These are phyloP conservation scores for Ecdyonurus torrentis DNA, from an alignment of 2,888 invertebrate species.

Conservation along the genomic window DNA sequence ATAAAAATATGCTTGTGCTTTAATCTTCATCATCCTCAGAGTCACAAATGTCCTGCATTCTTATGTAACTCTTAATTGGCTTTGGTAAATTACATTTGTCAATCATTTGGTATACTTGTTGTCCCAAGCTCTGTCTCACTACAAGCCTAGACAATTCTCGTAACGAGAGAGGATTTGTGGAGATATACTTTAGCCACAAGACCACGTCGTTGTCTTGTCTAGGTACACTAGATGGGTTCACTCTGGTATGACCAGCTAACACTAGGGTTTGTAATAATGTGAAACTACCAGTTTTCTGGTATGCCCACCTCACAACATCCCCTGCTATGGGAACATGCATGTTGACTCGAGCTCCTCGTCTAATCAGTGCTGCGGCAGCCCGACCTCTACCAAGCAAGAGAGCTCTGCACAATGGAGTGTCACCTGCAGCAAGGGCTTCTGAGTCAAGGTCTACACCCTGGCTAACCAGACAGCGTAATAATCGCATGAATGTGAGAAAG, in stretches of 20 bases:
- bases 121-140: not conserved
- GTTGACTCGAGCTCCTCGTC: constrained; percentile 46
- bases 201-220: not conserved
- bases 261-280: constrained; percentile 27
- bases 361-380: constrained; percentile 38
- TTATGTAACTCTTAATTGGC: constrained; percentile 36
- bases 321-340: constrained; percentile 23
- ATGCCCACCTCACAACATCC: not conserved
- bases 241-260: constrained; percentile 18
- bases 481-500: constrained; percentile 23
- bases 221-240: not conserved
- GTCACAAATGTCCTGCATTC: constrained; percentile 32
- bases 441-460: constrained; percentile 6
- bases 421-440: constrained; percentile 22
- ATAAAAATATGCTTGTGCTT: too few relatives aligned
- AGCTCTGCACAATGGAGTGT: constrained; percentile 36
- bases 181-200: not conserved
- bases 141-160: not conserved
- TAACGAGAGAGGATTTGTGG: not conserved
- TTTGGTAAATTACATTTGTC: constrained; percentile 35
- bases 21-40: constrained; percentile 11
- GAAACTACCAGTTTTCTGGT: not conserved
- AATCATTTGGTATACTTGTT: constrained; percentile 19
- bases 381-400: constrained; percentile 31
- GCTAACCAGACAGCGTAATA: not conserved